Base-by-base conservation (phyloP, 1,140 invertebrate genomes). In the Stenopsyche tienmushanensis region DNA sequence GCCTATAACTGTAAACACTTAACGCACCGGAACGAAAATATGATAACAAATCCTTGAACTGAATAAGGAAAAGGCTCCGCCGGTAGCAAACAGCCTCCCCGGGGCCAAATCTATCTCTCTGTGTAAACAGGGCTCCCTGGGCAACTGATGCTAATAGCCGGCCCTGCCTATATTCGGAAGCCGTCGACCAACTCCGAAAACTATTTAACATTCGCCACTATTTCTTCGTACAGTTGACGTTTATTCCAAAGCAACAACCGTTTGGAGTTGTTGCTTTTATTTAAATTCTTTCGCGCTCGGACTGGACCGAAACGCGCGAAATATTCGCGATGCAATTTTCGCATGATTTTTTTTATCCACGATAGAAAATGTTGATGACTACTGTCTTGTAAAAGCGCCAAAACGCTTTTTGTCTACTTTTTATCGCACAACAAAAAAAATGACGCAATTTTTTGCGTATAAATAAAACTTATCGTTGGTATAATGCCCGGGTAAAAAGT, bases 21-120 rank as follows among this genome's bases (percentile, higher is more conserved):
- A 60, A 60, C 57, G 57, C 42, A 29, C 21, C 21, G 10, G 55
- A 26, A 42, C 57, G 42, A 15, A 60, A 47, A 60, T 60, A 60
- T 60, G 15, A 47, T 47, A 45, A 24, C 26, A 41, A 41, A 57
- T 34, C 53, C 53, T n/a, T 24, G 3, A 24, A 23, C 47, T 15
- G 50, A 23, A 13, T 29, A 13, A 15, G 34, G 54, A 21, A 42
- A 41, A 55, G 1, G n/a, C 39, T 41, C 21, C 54, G 29, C 18
- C 47, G 15, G 17, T 15, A 18, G n/a, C 47, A n/a, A 20, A 50
- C 15, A 50, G 21, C 5, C n/a, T 53, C 50, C 50, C 23, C 10
- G 18, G 52, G 26, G 52, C 29, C 29, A 25, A 54, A 54, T 54
- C 24, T 29, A 54, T 54, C 52, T 34, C 18, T 15, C 3, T n/a